These are phyloP conservation scores for Cosmia pyralina DNA, from an alignment of 2,888 invertebrate species.

Conservation along the genomic window DNA sequence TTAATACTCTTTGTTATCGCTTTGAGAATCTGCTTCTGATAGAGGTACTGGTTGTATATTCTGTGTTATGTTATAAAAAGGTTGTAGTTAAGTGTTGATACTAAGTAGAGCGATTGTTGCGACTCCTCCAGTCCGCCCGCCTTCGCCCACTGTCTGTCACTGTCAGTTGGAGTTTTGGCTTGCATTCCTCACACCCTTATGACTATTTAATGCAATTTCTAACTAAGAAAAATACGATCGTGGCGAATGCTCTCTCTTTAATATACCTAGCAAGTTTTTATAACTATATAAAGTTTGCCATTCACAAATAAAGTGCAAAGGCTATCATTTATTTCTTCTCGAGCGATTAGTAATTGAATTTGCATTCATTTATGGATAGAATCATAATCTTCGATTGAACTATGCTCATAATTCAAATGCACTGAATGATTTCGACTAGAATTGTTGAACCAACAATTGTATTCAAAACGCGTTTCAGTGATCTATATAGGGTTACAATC, in stretches of 20 bases:
- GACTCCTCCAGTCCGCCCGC: neutral
- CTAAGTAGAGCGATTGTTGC: conserved; percentile 10
- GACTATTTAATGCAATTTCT: conserved; percentile 8
- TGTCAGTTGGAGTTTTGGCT: conserved; percentile 12
- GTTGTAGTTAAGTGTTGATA: conserved; percentile 17
- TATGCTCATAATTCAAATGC: conserved; percentile 40
- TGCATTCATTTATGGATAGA: conserved; percentile 21
- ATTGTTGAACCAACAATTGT: conserved; percentile 53
- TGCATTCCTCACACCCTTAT: conserved; percentile 5
- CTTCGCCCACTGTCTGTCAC: conserved; percentile 21
- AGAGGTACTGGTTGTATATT: conserved; percentile 12
- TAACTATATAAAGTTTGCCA: conserved; percentile 17
- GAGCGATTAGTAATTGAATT: conserved; percentile 46
- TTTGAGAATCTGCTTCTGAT: conserved; percentile 44
- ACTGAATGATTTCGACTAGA: conserved; percentile 43
- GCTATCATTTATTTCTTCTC: conserved; percentile 32
- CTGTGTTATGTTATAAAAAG: conserved; percentile 10
- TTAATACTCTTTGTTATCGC: conserved; percentile 51
- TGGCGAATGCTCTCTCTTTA: conserved; percentile 29
- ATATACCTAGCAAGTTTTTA: conserved; percentile 6
- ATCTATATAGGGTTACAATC: conserved; percentile 50
- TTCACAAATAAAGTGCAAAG: conserved; percentile 26
- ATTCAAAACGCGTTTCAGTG: conserved; percentile 61
- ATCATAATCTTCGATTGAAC: conserved; percentile 22
- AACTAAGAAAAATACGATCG: conserved; percentile 8